Evolutionary conservation across 2,113 vertebrate species (phyloP).

Genomic region (Loxodonta africana): DNA sequence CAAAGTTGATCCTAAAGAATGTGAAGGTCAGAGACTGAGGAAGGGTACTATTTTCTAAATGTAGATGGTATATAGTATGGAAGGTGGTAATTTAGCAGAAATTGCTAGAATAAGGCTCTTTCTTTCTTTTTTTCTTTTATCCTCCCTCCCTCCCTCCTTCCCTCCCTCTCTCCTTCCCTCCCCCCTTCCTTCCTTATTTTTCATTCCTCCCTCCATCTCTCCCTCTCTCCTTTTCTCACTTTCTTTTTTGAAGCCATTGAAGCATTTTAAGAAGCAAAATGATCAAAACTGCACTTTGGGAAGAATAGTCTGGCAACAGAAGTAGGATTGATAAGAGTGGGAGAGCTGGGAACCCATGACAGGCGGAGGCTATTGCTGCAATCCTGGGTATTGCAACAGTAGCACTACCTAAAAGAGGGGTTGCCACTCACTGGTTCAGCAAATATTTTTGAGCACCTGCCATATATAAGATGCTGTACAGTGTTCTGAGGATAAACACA

Average conservation of each 20-base stretch:
- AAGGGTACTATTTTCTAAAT: background rate
- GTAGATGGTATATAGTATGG: background rate
- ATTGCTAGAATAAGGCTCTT: background rate
- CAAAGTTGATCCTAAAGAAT: background rate
- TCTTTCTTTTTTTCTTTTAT: background rate
- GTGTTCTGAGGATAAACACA: background rate
- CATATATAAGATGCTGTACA: accelerated
- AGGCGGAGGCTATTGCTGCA: background rate
- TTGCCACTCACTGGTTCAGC: background rate
- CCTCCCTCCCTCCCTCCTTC: too few relatives aligned
- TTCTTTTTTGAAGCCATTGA: background rate
- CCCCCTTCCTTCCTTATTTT: background rate
- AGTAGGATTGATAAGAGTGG: background rate
- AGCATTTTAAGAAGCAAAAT: background rate
- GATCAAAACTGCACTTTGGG: background rate
- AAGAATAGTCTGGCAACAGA: background rate
- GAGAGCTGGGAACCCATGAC: background rate
- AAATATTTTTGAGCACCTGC: background rate
- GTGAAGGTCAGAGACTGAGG: background rate
- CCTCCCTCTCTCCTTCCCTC: too few relatives aligned
- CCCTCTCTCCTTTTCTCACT: background rate
- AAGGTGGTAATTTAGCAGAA: background rate
- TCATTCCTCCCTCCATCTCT: background rate
- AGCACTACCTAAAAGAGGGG: too few relatives aligned
- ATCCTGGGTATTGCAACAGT: accelerated